Conservation (phyloP, 1,140 invertebrate genomes). For the Camponotus pennsylvanicus region DNA sequence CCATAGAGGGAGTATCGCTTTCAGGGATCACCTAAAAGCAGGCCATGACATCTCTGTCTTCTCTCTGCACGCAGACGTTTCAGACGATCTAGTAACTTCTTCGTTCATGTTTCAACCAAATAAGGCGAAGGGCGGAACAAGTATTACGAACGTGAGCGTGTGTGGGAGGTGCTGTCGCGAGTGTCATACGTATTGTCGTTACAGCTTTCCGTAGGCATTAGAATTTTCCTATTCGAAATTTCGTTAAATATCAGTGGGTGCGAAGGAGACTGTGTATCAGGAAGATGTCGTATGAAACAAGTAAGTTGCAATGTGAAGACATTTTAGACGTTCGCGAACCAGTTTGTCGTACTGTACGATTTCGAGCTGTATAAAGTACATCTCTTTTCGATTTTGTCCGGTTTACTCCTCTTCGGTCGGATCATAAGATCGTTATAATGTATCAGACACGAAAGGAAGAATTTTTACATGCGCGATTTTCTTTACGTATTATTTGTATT, state of each 20-base stretch:
- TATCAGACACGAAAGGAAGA: background rate
- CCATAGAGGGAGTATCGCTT: too few species aligned
- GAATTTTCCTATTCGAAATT: conserved; percentile 41
- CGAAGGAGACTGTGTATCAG: conserved; percentile 50
- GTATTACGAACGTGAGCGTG: conserved; percentile 66
- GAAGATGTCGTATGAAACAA: conserved; percentile 82
- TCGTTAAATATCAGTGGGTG: conserved; percentile 61
- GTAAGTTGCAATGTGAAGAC: conserved; percentile 69
- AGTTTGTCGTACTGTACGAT: conserved; percentile 2
- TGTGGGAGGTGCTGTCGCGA: background rate
- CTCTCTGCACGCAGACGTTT: background rate
- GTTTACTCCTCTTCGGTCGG: conserved; percentile 57
- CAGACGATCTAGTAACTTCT: conserved; percentile 3
- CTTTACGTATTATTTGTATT: background rate
- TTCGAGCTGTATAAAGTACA: conserved; percentile 5
- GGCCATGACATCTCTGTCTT: too few species aligned
- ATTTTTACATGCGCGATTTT: background rate
- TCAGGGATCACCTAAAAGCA: too few species aligned
- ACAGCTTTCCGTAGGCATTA: conserved; percentile 58
- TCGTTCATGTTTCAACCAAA: conserved; percentile 75
- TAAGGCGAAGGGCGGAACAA: conserved; percentile 82
- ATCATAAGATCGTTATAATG: conserved; percentile 55
- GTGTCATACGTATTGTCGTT: conserved; percentile 51
- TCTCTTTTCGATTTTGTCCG: conserved; percentile 53
- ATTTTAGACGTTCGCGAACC: background rate